Evolutionary conservation across 2,797 vertebrate genomes (phyloP), one percentile per base, ranked within the genome.

Genomic region (Poecilia velifera): DNA sequence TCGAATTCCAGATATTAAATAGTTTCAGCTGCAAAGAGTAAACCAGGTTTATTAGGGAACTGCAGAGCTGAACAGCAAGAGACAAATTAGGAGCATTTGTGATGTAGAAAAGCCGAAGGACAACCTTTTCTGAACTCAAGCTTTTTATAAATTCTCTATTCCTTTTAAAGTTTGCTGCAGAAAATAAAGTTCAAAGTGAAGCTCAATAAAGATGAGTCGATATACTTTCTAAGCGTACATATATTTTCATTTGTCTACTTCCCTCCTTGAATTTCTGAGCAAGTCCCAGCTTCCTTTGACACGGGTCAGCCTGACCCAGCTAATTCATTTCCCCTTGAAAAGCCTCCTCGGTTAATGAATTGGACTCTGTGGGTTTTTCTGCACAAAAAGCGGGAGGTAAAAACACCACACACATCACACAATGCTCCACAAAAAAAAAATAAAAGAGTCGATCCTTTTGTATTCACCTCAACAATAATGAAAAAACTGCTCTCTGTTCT

Each of bases 301-400:
- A 88, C 51, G 77, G 96, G 95, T 96, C 95, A 94, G 80, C 72
- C 85, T 95, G 95, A 96, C 95, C 96, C 87, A 91, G 86, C 86
- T 90, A 88, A 90, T 92, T 94, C 85, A 87, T 90, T 87, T 92
- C 83, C 84, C 66, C 82, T 41, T 94, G 88, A 95, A 95, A 94
- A 92, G 91, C 73, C 89, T 89, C 85, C 87, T 82, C 2, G 72
- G 70, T 82, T 81, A 77, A 92, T 90, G 91, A 93, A 94, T 90
- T 86, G 87, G 77, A 75, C 46, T 39, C 76, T 31, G 73, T 88
- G 85, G 77, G 20, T 79, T 85, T 91, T 86, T 91, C 75, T 84
- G 75, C 77, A 77, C 66, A 83, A 89, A 68, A 77, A 83, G 82
- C 83, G 76, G 82, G 47, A 73, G 14, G 4, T 83, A 55, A 57